A percentile compares a stretch with the other conserved stretches of the same genome.
Evolutionary conservation across 2,888 invertebrate species (phyloP).

Genomic region (Leucophenga maculata): DNA sequence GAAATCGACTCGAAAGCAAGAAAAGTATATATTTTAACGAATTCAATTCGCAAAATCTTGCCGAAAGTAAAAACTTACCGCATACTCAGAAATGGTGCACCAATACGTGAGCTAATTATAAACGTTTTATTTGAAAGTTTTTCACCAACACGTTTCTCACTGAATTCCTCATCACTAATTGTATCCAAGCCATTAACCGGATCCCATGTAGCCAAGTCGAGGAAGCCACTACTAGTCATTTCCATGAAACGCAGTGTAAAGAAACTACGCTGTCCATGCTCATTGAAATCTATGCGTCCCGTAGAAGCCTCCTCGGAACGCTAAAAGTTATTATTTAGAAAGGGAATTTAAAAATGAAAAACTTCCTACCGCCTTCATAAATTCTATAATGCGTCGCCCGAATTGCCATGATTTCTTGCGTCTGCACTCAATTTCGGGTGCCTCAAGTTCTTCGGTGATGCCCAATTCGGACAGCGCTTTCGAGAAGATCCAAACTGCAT

Average conservation of each 20-base stretch:
- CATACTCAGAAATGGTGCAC: slow-evolving; percentile 80
- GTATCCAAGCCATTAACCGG: slow-evolving; percentile 69
- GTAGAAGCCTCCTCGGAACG: slow-evolving; percentile 67
- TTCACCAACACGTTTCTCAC: slow-evolving; percentile 73
- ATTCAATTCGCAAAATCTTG: slow-evolving; percentile 72
- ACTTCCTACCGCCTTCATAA: slow-evolving; percentile 76
- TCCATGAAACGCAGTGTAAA: slow-evolving; percentile 82
- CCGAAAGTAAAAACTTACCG: slow-evolving; percentile 73
- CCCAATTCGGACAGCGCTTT: slow-evolving; percentile 73
- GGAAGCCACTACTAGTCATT: slow-evolving; percentile 75
- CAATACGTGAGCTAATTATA: slow-evolving; percentile 80
- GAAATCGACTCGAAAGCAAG: too few relatives aligned
- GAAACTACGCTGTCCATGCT: slow-evolving; percentile 78
- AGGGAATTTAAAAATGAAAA: too few relatives aligned
- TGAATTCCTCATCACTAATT: slow-evolving; percentile 76
- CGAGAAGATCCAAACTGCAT: slow-evolving; percentile 80
- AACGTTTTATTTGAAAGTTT: slow-evolving; percentile 79
- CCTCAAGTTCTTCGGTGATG: slow-evolving; percentile 62
- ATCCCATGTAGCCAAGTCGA: slow-evolving; percentile 73
- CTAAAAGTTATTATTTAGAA: slow-evolving; percentile 43
- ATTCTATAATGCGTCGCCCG: slow-evolving; percentile 79
- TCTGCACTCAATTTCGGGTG: slow-evolving; percentile 68
- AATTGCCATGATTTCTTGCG: slow-evolving; percentile 74
- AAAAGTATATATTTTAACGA: too few relatives aligned
- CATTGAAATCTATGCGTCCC: slow-evolving; percentile 69